A percentile compares a stretch with the other conserved stretches of the same genome.
Evolutionary conservation across 2,113 vertebrate genomes (phyloP).

Genomic region (Anas platyrhynchos): DNA sequence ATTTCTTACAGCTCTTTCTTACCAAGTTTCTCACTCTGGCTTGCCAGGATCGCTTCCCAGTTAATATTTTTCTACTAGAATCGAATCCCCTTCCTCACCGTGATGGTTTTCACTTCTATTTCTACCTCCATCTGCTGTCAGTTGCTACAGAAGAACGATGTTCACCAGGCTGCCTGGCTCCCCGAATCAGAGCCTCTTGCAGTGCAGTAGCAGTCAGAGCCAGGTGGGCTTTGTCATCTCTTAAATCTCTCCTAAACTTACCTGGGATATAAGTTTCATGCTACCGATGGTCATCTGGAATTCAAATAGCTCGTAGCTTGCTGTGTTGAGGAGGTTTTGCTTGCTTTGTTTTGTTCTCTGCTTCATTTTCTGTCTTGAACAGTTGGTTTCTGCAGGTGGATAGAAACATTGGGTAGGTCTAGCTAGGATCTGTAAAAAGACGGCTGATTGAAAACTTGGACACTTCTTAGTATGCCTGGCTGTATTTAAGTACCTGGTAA

Average conservation of each 20-base stretch:
- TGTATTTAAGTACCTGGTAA: not conserved
- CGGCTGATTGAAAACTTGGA: not conserved
- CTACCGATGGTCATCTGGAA: not conserved
- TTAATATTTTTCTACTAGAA: not conserved
- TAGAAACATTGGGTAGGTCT: not conserved
- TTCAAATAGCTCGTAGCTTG: not conserved
- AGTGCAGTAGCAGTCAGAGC: not conserved
- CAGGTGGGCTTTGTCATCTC: not conserved
- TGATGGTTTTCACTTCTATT: not conserved
- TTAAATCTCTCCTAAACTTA: not conserved
- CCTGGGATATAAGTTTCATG: not conserved
- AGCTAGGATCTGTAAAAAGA: not conserved
- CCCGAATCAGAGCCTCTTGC: not conserved
- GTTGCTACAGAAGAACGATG: rapidly evolving
- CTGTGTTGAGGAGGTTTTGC: not conserved
- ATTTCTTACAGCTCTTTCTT: not conserved
- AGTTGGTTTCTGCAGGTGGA: not conserved
- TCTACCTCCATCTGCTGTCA: not conserved
- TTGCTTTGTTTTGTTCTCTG: not conserved
- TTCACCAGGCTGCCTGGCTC: not conserved
- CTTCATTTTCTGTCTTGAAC: not conserved
- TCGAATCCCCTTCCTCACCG: not conserved
- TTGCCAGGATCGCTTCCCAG: not conserved
- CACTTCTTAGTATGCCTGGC: not conserved
- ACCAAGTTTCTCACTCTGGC: not conserved